Evolutionary conservation across 2,113 vertebrate genomes (phyloP), one percentile per base, ranked within the genome.

Genomic region (Gobio gobio): DNA sequence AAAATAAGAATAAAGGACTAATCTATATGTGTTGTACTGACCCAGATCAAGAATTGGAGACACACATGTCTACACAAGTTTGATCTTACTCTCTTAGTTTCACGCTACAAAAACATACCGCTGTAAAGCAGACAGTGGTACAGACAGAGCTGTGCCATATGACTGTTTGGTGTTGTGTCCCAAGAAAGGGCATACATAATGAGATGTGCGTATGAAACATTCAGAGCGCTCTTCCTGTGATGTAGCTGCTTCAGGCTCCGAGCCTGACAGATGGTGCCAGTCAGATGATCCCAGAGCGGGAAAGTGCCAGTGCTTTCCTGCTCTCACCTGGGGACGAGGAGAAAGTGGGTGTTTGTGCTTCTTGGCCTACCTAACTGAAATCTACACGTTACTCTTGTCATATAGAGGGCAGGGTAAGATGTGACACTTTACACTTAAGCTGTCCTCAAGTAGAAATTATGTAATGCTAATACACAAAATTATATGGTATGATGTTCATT

Each of bases 141-240:
- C 54, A 64, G 29, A 76, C 24, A 77, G 43, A 36, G 47, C 8
- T 20, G 64, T 24, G 16, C 45, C 14, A 24, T 64, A 63, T 26
- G 74, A 40, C 2, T 56, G 29, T 68, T 47, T 63, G 58, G 13
- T 29, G 8, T 12, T 78, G 33, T 74, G 61, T 64, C 40, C 43
- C 36, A 45, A 85, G 86, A 86, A 88, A 90, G 81, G 87, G 87
- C 89, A 86, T 86, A 82, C 33, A 83, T 87, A 87, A 88, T 88
- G 83, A 87, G 56, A 64, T 24, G 49, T 18, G 24, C 14, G 1
- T 18, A 87, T 88, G 63, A 90, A 90, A 90, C 61, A 86, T 88
- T 90, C 80, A 88, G 45, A 63, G 22, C 3, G 14, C 29, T 72
- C 40, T 66, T 78, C 73, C 78, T 83, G 66, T 86, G 78, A 84